Evolutionary conservation across 1,140 invertebrate genomes (phyloP), one percentile per base, ranked within the genome.

Genomic region (Drosophila repletoides): DNA sequence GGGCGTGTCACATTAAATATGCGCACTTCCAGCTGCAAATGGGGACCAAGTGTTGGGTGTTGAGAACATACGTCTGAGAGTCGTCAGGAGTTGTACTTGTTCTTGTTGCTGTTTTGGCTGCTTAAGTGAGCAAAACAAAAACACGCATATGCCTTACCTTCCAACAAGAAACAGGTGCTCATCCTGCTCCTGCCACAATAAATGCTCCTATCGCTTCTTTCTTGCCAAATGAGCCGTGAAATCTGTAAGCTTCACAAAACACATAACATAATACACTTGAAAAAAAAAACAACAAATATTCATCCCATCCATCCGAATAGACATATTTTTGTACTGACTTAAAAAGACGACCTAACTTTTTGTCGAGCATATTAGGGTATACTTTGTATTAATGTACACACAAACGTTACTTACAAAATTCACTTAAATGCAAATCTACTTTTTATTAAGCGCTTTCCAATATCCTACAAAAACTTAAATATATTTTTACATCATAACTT

Each of bases 161-260:
- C n/a, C n/a, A n/a, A n/a, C n/a, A n/a, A 69, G 41, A 45, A 9
- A 29, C 38, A 21, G 38, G 4, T 10, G 17, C 14, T 3, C 7
- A 5, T 14, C 4, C 31, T 15, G 29, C 9, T n/a, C 7, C 19
- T 24, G 21, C 21, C 26, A n/a, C 22, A n/a, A n/a, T n/a, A n/a
- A n/a, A n/a, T 19, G 29, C 19, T 7, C 2, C 21, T 21, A n/a
- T 2, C 41, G 45, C 26, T 38, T 15, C 24, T 59, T 43, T 46
- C 34, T 53, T 58, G 76, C 33, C 51, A 61, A 80, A 68, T 68
- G 76, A 55, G 73, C 66, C 72, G 53, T 75, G 68, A 72, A 59
- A 68, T 52, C 34, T 64, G 52, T n/a, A 68, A 29, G 49, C 22
- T 17, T 55, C 3, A 26, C 59, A 53, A 43, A 43, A 26, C 43